Conservation (phyloP, 2,797 vertebrate species). For the Prunella strophiata region DNA sequence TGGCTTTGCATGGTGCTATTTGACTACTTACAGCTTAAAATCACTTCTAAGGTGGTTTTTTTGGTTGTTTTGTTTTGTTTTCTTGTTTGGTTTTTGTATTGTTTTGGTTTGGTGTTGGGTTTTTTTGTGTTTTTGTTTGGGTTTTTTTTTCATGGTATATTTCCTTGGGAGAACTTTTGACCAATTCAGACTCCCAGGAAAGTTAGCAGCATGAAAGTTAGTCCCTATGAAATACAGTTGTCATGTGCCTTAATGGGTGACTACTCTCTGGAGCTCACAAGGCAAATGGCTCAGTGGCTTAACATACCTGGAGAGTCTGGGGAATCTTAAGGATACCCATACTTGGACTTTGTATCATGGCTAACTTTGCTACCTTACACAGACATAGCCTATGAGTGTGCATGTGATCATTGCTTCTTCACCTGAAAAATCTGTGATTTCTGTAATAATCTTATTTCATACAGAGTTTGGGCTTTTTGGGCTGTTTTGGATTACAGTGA, state of each 20-base stretch:
- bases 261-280: not conserved
- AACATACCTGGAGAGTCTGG: not conserved
- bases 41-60: not conserved
- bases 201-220: not conserved
- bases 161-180: not conserved
- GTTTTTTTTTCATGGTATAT: not conserved
- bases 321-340: not conserved
- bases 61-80: not conserved
- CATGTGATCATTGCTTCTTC: not conserved
- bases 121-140: no score
- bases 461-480: not conserved
- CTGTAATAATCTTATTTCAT: not conserved
- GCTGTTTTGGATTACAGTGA: not conserved
- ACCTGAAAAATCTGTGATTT: not conserved
- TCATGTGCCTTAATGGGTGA: not conserved
- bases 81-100: not conserved
- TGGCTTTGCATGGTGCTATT: not conserved
- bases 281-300: not conserved
- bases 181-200: not conserved
- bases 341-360: not conserved
- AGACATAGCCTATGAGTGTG: not conserved
- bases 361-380: not conserved
- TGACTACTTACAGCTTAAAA: not conserved
- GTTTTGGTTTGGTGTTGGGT: not conserved
- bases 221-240: not conserved